These are phyloP conservation scores for Zingel zingel DNA, from an alignment of 2,113 vertebrate genomes.

Conservation along the genomic window DNA sequence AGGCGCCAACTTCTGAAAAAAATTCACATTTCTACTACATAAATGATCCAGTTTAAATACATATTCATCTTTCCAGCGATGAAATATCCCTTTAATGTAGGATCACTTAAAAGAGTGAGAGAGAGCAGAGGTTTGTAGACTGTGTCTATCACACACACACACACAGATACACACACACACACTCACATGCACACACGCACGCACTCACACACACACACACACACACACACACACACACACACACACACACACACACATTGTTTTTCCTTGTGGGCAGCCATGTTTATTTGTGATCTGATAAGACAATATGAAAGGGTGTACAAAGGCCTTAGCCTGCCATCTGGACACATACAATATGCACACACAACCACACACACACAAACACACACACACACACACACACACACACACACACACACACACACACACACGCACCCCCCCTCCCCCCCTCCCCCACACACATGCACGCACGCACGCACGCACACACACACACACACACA, in stretches of 20 bases:
- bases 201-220: neutral
- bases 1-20: too few species aligned
- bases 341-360: conserved; percentile 56
- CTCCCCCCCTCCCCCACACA: too few species aligned
- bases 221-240: neutral
- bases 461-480: conserved; percentile 22
- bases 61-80: too few species aligned
- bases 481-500: neutral
- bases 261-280: conserved; percentile 62
- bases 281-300: conserved; percentile 79
- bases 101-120: neutral
- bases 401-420: conserved; percentile 27
- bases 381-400: neutral
- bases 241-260: neutral
- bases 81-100: too few species aligned
- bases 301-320: conserved; percentile 77
- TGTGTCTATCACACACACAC: neutral
- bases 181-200: too few species aligned
- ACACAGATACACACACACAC: neutral
- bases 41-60: too few species aligned
- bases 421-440: neutral
- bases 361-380: neutral
- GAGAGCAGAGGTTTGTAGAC: conserved; percentile 3
- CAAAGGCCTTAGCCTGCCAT: conserved; percentile 76
- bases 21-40: too few species aligned